phyloP scores from a whole-genome alignment of 2,888 invertebrate genomes.

The Geotrupes spiniger region DNA sequence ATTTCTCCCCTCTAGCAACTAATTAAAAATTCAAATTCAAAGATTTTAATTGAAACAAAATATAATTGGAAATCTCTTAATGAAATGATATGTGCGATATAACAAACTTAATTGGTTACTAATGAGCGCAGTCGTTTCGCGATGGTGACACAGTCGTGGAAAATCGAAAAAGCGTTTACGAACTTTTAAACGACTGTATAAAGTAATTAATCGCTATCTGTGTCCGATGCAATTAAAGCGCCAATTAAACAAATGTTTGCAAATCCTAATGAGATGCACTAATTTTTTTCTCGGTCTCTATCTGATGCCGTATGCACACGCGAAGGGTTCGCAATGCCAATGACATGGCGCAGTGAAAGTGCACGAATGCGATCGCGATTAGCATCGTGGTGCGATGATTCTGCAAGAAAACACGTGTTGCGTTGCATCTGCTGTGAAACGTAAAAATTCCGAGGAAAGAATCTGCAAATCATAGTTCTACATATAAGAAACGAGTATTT shows the following conservation, averaged over 20 bases:
- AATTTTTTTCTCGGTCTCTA: conserved; percentile 1
- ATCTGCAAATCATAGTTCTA: not conserved
- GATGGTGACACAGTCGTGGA: no score
- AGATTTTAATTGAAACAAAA: no score
- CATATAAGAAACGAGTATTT: no score
- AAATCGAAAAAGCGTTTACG: no score
- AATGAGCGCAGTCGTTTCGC: no score
- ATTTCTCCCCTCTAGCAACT: no score
- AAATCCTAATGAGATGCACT: conserved; percentile 5
- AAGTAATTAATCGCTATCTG: conserved; percentile 7
- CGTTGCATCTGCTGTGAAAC: not conserved
- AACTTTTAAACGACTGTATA: not conserved
- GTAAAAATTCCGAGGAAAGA: not conserved
- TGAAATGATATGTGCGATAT: no score
- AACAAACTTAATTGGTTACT: no score
- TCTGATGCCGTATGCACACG: conserved; percentile 4
- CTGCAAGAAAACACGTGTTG: conserved; percentile 7
- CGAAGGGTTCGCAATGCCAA: conserved; percentile 3
- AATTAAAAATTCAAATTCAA: no score
- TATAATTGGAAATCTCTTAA: no score
- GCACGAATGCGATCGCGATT: not conserved
- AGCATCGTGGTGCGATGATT: not conserved
- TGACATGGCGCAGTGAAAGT: conserved; percentile 6
- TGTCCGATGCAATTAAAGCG: conserved; percentile 5
- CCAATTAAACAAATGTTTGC: conserved; percentile 6